Evolutionary conservation across 2,888 invertebrate genomes (phyloP).

Genomic region (Aphodius sticticus): DNA sequence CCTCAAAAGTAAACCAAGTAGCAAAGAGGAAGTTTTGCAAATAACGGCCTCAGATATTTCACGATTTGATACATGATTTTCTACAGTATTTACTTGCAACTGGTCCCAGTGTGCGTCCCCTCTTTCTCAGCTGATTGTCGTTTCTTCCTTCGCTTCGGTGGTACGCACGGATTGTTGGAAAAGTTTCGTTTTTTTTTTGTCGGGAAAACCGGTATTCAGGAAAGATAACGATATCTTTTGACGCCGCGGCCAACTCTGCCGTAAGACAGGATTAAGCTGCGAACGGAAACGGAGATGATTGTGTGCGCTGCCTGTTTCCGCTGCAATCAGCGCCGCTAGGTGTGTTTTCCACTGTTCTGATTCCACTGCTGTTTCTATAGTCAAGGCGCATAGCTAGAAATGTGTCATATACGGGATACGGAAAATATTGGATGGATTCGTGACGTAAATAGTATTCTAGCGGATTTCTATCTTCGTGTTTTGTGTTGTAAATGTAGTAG

Average conservation of each 20-base stretch:
- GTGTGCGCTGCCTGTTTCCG: conserved; percentile 49
- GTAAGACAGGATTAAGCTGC: conserved; percentile 41
- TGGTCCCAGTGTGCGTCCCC: neutral
- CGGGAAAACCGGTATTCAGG: conserved; percentile 14
- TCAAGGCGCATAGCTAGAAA: neutral
- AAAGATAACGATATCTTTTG: conserved; percentile 36
- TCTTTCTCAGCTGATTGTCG: conserved; percentile 12
- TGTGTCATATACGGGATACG: neutral
- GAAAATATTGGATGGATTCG: neutral
- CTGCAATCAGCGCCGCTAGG: conserved; percentile 43
- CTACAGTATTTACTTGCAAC: neutral
- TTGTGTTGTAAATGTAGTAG: too few relatives aligned
- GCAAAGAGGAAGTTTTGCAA: too few relatives aligned
- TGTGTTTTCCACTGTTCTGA: neutral
- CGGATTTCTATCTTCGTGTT: too few relatives aligned
- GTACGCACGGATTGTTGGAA: neutral
- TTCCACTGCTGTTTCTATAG: neutral
- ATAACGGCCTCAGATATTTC: too few relatives aligned
- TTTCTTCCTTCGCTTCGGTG: neutral
- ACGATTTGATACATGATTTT: neutral
- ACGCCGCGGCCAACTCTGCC: conserved; percentile 30
- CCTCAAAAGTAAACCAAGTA: too few relatives aligned
- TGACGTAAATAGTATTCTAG: too few relatives aligned
- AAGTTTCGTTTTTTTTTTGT: conserved; percentile 18
- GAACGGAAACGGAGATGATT: conserved; percentile 50